Evolutionary conservation across 64 coral and sea anemone genomes (phyloP).

Genomic region (Stylophora pistillata): DNA sequence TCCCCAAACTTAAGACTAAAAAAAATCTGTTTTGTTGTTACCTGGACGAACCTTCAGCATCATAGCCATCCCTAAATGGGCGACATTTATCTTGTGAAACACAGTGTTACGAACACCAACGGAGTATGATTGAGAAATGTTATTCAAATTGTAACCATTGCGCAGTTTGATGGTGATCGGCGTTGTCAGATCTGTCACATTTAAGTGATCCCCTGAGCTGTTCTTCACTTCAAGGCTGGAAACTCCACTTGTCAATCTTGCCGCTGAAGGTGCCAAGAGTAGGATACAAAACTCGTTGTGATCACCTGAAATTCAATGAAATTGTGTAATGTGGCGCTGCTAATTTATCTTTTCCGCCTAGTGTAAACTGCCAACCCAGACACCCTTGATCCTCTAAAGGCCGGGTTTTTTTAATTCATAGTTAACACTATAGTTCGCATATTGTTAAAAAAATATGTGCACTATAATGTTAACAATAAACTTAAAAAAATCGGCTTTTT

Average conservation of each 20-base stretch:
- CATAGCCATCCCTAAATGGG: background rate
- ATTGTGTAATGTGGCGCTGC: too few relatives aligned
- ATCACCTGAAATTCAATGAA: background rate
- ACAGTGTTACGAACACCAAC: conserved; percentile 11
- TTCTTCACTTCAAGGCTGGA: conserved; percentile 22
- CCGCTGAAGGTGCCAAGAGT: background rate
- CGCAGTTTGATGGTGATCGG: background rate
- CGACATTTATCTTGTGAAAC: conserved; percentile 6
- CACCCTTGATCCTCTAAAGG: too few relatives aligned
- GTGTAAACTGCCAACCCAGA: too few relatives aligned
- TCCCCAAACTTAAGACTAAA: conserved; percentile 9
- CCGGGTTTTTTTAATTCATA: too few relatives aligned
- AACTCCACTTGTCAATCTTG: conserved; percentile 13
- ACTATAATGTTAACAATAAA: too few relatives aligned
- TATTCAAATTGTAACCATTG: background rate
- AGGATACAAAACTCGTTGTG: background rate
- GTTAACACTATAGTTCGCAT: too few relatives aligned
- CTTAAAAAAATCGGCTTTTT: too few relatives aligned
- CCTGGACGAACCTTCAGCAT: conserved; percentile 31
- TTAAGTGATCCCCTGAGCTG: background rate
- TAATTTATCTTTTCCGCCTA: background rate
- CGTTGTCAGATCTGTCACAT: background rate
- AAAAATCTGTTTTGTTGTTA: conserved; percentile 1
- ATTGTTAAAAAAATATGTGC: too few relatives aligned
- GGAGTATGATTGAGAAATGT: background rate